Evolutionary conservation across 2,113 vertebrate species (phyloP), one percentile per base, ranked within the genome.

Genomic region (Zootoca vivipara): DNA sequence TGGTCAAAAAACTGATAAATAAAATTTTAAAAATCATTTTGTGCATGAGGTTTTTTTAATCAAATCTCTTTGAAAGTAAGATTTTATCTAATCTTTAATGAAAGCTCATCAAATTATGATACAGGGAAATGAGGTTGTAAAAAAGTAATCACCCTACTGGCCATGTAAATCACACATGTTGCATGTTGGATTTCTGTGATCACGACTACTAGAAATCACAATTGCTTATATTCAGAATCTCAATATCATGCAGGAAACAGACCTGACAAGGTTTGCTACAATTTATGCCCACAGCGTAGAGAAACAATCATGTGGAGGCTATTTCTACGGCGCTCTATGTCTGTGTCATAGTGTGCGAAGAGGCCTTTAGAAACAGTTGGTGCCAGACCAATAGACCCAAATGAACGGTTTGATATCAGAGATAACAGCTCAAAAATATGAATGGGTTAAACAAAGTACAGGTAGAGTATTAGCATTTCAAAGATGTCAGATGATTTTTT

Each of bases 381-480:
- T 65, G 38, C 38, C 38, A 78, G 5, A 52, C 85, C 40, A 46
- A 22, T 42, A 26, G 30, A 18, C 40, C 40, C 74, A 78, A 86
- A 67, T 78, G 62, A 38, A 46, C 38, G 78, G 46, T 86, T 78
- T 78, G 64, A 78, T 78, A 67, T 18, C 38, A 42, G 30, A 86
- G 85, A 78, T 85, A 85, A 74, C 42, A 85, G 15, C 56, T 86
- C 28, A 86, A 35, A 78, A 78, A n/a, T 67, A 86, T 10, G 46
- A 52, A 52, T 52, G 46, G 46, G 46, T 52, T 12, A 52, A 52
- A 52, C n/a, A 78, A 77, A 67, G 78, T 78, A 15, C 20, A 7
- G 26, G 7, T 7, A n/a, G 8, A 62, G 22, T 35, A 88, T 87
- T 80, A 87, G n/a, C 85, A 80, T 83, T 88, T 88, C 80, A 88